Base-by-base conservation (phyloP, 2,113 vertebrate genomes). In the Neodontobutis hainanensis region DNA sequence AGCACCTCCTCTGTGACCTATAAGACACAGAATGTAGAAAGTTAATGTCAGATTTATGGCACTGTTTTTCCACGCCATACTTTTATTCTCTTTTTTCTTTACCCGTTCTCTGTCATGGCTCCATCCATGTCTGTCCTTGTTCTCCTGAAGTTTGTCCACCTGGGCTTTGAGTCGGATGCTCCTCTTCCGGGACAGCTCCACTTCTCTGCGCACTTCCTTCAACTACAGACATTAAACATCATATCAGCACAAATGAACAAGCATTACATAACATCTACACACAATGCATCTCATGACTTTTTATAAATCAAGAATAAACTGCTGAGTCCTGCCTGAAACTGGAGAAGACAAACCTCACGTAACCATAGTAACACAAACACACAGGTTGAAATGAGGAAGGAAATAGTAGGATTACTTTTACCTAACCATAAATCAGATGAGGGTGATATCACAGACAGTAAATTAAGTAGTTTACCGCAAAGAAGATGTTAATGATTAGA, bases 81-180 rank as follows among this genome's bases (percentile, higher is more conserved):
- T 27, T 27, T 27, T 16, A 1, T 38, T 45, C 14, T 49, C 52
- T 60, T 10, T 38, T 0, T 44, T 8, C 27, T 49, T 68, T 73
- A 93, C 93, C 87, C 53, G 85, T 32, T 90, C 82, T 80, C 70
- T 80, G 70, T 90, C 75, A n/a, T 87, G 80, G 61, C 86, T 88
- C 92, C 91, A 93, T 60, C 83, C 78, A 0, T 48, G 51, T 11
- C 89, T 85, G 0, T 78, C 88, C 32, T 87, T 76, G 58, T 16
- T 86, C 78, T 91, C 89, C 84, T 91, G 89, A 0, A 93, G 90
- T 78, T 80, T 89, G 77, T 93, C 92, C 78, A 94, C 88, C 69
- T 93, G 93, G 11, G 91, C 90, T 60, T 93, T 93, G 0, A 94
- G 80, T 65, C 51, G 91, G 43, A 92, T 86, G 53, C 90, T 93